Evolutionary conservation across 30 jellyfish, hydroid and myxozoan species (phyloP), one percentile per base, ranked within the genome.

Genomic region (Turritopsis dohrnii): DNA sequence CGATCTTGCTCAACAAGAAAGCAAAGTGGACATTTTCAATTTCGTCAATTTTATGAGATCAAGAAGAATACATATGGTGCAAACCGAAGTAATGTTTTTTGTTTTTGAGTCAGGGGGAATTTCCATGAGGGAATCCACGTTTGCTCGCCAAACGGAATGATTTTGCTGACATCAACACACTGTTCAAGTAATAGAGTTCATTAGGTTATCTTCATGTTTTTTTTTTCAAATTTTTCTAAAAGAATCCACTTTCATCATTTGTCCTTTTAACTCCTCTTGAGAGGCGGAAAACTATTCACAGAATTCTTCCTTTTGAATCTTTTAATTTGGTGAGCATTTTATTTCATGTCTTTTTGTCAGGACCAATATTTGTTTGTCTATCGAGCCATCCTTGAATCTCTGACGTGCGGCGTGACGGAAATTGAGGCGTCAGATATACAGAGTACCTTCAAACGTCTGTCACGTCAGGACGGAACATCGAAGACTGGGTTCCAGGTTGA

Each of bases 361-460:
- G 98, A 93, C 52, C 98, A 93, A 74, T 93, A 93, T 88, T 93
- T 29, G n/a, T 93, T 93, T 77, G 80, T 88, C 28, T 88, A 93
- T 84, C 81, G 76, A 17, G 95, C 98, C 21, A 28, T 93, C 72
- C 76, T 85, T 1, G 98, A 93, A 77, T 69, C 88, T 22, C 52
- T 88, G 29, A 88, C 96, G 16, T 93, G 96, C 79, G 98, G 96
- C 18, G 80, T 74, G 25, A 93, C 98, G 19, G 96, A 93, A 77
- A 88, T 86, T 21, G 84, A 81, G 28, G 81, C 90, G 3, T 87
- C 90, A 52, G 83, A 85, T 25, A 31, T 88, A 21, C 24, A 82
- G 24, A 52, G 76, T 21, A 71, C 86, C 41, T 74, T 53, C 18
- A 81, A 60, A 69, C 79, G 71, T 19, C 71, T 91, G 89, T 71